Evolutionary conservation across 2,888 invertebrate genomes (phyloP), one percentile per base, ranked within the genome.

Genomic region (Crioceris asparagi): DNA sequence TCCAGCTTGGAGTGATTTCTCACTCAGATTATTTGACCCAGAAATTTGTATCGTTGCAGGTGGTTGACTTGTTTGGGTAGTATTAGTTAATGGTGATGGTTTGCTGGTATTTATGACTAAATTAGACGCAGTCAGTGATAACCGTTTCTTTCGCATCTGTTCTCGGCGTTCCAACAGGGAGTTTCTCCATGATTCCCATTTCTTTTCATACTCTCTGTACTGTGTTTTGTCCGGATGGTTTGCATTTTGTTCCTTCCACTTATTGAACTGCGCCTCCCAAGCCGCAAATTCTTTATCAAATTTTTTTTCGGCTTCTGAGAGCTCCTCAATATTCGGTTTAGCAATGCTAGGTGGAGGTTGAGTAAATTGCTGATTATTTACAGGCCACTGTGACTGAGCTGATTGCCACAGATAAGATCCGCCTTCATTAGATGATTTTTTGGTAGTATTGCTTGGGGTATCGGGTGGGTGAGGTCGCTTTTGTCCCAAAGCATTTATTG

Each of bases 211-310:
- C 53, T 85, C 80, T 50, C 72, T 72, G 57, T 87, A 87, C 49
- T 85, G 83, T 63, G 79, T 78, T 62, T 83, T 85, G 60, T 92
- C 90, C 1, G 92, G 92, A 67, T 92, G 91, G 62, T 87, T 84
- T 21, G 79, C 81, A 67, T 93, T 93, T 55, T 90, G 85, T 44
- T 78, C 76, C 59, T 85, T 86, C 93, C 93, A 93, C 52, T 83
- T 83, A 53, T 83, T 79, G 61, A 91, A 92, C 60, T 92, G 86
- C 49, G 83, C 76, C 64, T 91, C 90, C 92, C 92, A 93, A 56
- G 86, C 81, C 53, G 78, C 75, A 60, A 92, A 92, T 61, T 92
- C 86, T 43, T 80, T 77, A 57, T 88, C 86, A 65, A 93, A 93
- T 40, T 80, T 78, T 60, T 78, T 79, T 62, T 91, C 88, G 52